Base-by-base conservation (phyloP, 2,888 invertebrate genomes). In the Tineola bisselliella region DNA sequence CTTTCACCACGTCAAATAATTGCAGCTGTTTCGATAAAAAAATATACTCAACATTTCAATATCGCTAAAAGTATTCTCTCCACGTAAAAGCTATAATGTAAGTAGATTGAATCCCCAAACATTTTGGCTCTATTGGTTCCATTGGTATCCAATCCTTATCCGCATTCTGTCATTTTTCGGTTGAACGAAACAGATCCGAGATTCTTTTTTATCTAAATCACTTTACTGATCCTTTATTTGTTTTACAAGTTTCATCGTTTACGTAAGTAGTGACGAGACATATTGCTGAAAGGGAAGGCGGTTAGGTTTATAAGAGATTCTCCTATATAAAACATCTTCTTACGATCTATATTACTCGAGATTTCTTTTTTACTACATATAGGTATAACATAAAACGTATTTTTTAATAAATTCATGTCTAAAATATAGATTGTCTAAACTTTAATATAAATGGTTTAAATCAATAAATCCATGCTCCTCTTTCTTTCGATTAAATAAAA, bases 71-170 rank as follows among this genome's bases (percentile, higher is more conserved):
- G 63, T 64, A 75, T 74, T 77, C 71, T 71, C 70, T 69, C 73
- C 79, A 77, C 77, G 77, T 73, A 73, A 72, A 72, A 66, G 72
- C 73, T 74, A 77, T 79, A 78, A 75, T 70, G 71, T 77, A 77
- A 77, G 75, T 73, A 78, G 72, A 79, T 79, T 77, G 77, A 76
- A 76, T 73, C 74, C 73, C 73, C 64, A 70, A 75, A 72, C 69
- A 73, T 76, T 76, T 77, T 75, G 71, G 69, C 74, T 66, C 71
- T 73, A 73, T 75, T 70, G 69, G 66, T 66, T 70, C 65, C 71
- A 74, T 75, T 75, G 72, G 70, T 72, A 76, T 75, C 75, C 74
- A 71, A 73, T 73, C 70, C 68, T 68, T 69, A 70, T 71, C 70
- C 70, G 69, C 66, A 62, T 66, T 67, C 64, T 69, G 69, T 70